Base-by-base conservation (phyloP, 2,797 vertebrate species). In the Eulemur albifrons region DNA sequence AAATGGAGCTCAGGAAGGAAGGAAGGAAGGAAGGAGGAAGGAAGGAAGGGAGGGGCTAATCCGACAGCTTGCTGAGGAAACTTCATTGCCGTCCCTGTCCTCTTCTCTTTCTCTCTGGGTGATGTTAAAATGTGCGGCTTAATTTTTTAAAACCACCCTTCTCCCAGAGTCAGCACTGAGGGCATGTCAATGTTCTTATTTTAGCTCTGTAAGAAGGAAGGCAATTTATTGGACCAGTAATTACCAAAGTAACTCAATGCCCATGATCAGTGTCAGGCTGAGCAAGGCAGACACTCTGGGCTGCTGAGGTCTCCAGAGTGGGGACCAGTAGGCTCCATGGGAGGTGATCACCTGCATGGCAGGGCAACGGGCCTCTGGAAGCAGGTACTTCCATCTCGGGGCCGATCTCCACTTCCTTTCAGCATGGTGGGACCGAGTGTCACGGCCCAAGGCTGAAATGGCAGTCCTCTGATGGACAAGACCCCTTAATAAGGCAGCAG, bases 11-110 rank as follows among this genome's bases (percentile, higher is more conserved):
- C 81, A 43, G 43, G 43, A 0, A 21, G 52, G 18, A 57, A 54
- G 43, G 43, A 43, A 43, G 43, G 43, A 9, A 43, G 43, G 43
- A 43, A 43, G 43, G 43, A 43, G 10, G 43, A 2, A 43, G 10
- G 43, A 7, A 48, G 95, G 90, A 5, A 43, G 7, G 86, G 94
- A 5, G 4, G 96, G 67, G 94, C 97, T 98, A 97, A 98, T 95
- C 97, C 97, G 98, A 98, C 98, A 97, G 98, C 95, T 96, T 10
- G 50, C 95, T 97, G 97, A 98, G 97, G 97, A 97, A 98, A 98
- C 97, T 96, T 97, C 97, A 90, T 45, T 92, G 93, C 96, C 94
- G 79, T 30, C 18, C n/a, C n/a, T 5, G 14, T 35, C 70, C 95
- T 38, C 52, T 23, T 65, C 76, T 38, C 63, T 35, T 65, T 27